Evolutionary conservation across 2,888 invertebrate genomes (phyloP), one percentile per base, ranked within the genome.

Genomic region (Panzeria rudis): DNA sequence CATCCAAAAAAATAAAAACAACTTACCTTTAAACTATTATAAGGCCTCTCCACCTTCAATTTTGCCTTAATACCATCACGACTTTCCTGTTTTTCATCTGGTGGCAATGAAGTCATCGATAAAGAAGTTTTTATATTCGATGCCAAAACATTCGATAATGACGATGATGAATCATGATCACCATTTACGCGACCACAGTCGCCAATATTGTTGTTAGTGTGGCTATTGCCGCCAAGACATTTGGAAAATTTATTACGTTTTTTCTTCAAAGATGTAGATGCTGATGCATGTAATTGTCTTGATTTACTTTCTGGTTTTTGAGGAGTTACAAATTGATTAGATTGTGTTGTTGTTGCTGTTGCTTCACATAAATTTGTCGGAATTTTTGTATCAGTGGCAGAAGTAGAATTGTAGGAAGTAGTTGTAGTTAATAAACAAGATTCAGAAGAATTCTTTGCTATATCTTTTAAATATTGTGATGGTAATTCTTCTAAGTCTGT

Each of bases 31-130:
- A 97, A 95, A 93, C 97, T 97, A 93, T 97, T 96, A 93, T 96
- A 97, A 68, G 96, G 96, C 91, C 97, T 94, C 93, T 96, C 96
- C 89, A 93, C 87, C 87, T 90, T 93, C 91, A 93, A 93, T 90
- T 92, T 93, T 91, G 91, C 94, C 87, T 92, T 93, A 91, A 91
- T 94, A 86, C 93, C 92, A 87, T 93, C 93, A 76, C 92, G 93
- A 56, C 93, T 92, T 82, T 93, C 92, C 86, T 91, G 90, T 88
- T 93, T 93, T 89, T 94, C 94, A 90, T 90, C 91, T 89, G 95
- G 95, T 89, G 95, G 94, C 92, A 97, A 94, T 90, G 97, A 97
- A 90, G 97, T 96, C 94, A 97, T 94, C 89, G 97, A 97, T 87
- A 92, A 87, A 32, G 93, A 93, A 72, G 90, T 90, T 88, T 92